Evolutionary conservation across 2,888 invertebrate genomes (phyloP).

Genomic region (Drosophila fungiperda): DNA sequence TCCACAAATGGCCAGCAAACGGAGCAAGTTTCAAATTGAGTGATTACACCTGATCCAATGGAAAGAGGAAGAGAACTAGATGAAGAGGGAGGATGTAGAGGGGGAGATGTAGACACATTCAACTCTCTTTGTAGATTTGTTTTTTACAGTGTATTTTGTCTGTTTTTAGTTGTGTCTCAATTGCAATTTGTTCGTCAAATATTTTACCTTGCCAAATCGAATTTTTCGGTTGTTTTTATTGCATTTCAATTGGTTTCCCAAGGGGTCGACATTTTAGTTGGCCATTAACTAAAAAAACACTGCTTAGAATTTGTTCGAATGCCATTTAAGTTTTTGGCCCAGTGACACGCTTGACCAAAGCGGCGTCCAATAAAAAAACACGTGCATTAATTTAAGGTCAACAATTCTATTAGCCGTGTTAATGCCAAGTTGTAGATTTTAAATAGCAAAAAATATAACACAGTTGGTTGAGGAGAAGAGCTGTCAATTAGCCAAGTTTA

Average conservation of each 20-base stretch:
- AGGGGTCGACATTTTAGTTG: slow-evolving; percentile 36
- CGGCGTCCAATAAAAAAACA: slow-evolving; percentile 20
- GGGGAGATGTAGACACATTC: not conserved
- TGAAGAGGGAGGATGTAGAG: not conserved
- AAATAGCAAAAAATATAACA: not conserved
- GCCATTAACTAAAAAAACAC: slow-evolving; percentile 59
- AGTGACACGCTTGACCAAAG: slow-evolving; percentile 15
- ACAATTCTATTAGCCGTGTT: not conserved
- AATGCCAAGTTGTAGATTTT: not conserved
- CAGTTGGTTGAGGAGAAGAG: not conserved
- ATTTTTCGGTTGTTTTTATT: slow-evolving; percentile 68
- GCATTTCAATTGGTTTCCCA: slow-evolving; percentile 63
- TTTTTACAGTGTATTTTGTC: not conserved
- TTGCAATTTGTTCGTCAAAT: slow-evolving; percentile 38
- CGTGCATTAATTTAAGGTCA: slow-evolving; percentile 49
- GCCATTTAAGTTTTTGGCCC: slow-evolving; percentile 26
- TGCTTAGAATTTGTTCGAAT: slow-evolving; percentile 26
- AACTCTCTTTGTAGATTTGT: not conserved
- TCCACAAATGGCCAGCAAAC: slow-evolving; percentile 40
- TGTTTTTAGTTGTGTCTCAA: not conserved
- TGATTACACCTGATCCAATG: slow-evolving; percentile 54
- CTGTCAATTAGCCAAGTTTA: not conserved
- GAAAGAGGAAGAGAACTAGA: not conserved
- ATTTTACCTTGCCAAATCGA: slow-evolving; percentile 37
- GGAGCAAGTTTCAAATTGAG: slow-evolving; percentile 62